Conservation (phyloP, 1,140 invertebrate genomes). For the Phthorimaea operculella region DNA sequence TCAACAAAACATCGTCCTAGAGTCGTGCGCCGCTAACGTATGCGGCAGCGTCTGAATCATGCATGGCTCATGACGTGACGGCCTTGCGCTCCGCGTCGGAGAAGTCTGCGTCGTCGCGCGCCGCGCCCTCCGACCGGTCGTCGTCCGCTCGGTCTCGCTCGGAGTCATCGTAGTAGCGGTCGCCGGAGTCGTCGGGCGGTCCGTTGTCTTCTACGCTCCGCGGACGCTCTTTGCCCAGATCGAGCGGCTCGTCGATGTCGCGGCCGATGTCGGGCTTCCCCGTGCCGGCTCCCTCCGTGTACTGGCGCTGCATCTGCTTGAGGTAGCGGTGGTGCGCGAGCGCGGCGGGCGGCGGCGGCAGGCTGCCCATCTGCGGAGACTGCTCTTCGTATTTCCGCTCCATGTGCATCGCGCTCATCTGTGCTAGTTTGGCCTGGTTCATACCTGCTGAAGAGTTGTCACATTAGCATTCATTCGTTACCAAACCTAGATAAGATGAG, state of each 20-base stretch:
- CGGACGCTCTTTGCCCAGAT: constrained; percentile 61
- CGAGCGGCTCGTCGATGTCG: constrained; percentile 55
- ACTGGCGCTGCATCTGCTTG: constrained; percentile 71
- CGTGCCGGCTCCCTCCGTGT: constrained; percentile 51
- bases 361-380: constrained; percentile 58
- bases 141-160: constrained; percentile 18
- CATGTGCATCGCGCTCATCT: constrained; percentile 76
- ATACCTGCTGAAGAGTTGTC: constrained; percentile 50
- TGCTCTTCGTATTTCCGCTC: constrained; percentile 66
- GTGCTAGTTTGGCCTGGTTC: constrained; percentile 76
- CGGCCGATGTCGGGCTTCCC: constrained; percentile 56
- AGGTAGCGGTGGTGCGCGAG: constrained; percentile 69
- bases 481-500: background rate
- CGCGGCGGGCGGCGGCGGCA: constrained; percentile 58
- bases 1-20: constrained; percentile 48
- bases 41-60: background rate
- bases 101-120: constrained; percentile 2
- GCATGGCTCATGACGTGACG: background rate
- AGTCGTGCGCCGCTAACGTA: too few species aligned
- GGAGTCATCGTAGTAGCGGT: constrained; percentile 61
- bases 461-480: background rate
- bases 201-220: constrained; percentile 30
- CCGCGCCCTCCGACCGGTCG: background rate
- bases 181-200: constrained; percentile 38
- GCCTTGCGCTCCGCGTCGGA: constrained; percentile 2